Conservation (phyloP, 1,140 invertebrate species). For the Artemia franciscana region DNA sequence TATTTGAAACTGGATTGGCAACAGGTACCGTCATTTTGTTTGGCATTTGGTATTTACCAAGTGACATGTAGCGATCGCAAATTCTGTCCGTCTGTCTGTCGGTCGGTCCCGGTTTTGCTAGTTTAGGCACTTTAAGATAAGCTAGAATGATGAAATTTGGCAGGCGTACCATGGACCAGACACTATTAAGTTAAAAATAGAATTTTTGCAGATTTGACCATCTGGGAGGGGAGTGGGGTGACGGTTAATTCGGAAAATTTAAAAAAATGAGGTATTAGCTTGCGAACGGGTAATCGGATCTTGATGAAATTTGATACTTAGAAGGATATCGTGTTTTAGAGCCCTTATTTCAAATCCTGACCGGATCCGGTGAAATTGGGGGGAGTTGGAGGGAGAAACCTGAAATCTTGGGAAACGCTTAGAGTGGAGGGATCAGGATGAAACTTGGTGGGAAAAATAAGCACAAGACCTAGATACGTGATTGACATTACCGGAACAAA, state of each 20-base stretch:
- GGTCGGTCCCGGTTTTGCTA: too few relatives aligned
- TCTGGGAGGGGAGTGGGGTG: neutral
- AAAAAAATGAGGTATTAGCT: neutral
- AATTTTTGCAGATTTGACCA: neutral
- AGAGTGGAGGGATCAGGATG: neutral
- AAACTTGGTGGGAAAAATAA: neutral
- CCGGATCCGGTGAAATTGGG: neutral
- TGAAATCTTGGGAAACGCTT: neutral
- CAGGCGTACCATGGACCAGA: neutral
- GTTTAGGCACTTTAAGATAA: too few relatives aligned
- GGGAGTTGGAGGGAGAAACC: neutral
- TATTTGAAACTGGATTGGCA: too few relatives aligned
- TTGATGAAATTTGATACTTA: neutral
- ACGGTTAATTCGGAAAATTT: neutral
- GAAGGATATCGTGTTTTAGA: neutral
- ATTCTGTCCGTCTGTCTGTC: too few relatives aligned
- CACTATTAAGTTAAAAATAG: neutral
- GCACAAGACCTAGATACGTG: neutral
- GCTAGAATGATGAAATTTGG: too few relatives aligned
- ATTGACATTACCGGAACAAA: neutral
- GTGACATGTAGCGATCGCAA: too few relatives aligned
- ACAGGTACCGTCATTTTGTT: too few relatives aligned
- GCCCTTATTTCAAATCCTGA: neutral
- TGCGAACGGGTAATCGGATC: neutral
- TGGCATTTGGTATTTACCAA: too few relatives aligned